These are phyloP conservation scores for Notolabrus celidotus DNA, from an alignment of 2,797 vertebrate genomes.

Conservation along the genomic window DNA sequence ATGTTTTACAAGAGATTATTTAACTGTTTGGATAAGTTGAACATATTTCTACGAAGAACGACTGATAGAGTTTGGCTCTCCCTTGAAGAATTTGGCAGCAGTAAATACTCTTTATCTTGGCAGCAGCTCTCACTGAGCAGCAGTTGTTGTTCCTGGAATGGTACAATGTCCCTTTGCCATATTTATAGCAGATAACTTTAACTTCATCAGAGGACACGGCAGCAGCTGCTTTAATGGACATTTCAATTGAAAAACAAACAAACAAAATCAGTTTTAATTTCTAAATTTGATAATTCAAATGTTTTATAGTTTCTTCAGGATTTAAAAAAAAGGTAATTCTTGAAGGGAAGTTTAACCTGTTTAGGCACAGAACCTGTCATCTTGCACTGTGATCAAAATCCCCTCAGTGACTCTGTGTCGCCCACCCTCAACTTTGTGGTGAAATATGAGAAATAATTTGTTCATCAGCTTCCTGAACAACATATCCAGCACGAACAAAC, in stretches of 20 bases:
- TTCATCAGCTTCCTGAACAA: slow-evolving; percentile 66
- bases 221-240: slow-evolving; percentile 18
- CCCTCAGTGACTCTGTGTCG: slow-evolving; percentile 27
- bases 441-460: slow-evolving; percentile 68
- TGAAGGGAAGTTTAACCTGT: slow-evolving; percentile 16
- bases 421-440: slow-evolving; percentile 44
- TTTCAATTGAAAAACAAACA: slow-evolving; percentile 8
- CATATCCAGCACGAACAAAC: slow-evolving; percentile 66
- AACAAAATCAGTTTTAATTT: not conserved
- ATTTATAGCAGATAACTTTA: slow-evolving; percentile 63
- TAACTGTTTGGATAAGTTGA: slow-evolving; percentile 72
- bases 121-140: slow-evolving; percentile 73
- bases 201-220: slow-evolving; percentile 42
- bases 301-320: not conserved
- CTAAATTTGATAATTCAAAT: not conserved
- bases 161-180: slow-evolving; percentile 66
- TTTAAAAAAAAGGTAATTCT: slow-evolving; percentile 4
- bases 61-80: slow-evolving; percentile 60
- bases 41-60: slow-evolving; percentile 64
- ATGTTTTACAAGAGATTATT: slow-evolving; percentile 60
- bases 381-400: slow-evolving; percentile 26
- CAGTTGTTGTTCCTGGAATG: slow-evolving; percentile 80
- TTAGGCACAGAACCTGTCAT: not conserved
- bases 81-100: slow-evolving; percentile 75
- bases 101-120: slow-evolving; percentile 76